Evolutionary conservation across 2,113 vertebrate species (phyloP).

Genomic region (Carollia perspicillata): DNA sequence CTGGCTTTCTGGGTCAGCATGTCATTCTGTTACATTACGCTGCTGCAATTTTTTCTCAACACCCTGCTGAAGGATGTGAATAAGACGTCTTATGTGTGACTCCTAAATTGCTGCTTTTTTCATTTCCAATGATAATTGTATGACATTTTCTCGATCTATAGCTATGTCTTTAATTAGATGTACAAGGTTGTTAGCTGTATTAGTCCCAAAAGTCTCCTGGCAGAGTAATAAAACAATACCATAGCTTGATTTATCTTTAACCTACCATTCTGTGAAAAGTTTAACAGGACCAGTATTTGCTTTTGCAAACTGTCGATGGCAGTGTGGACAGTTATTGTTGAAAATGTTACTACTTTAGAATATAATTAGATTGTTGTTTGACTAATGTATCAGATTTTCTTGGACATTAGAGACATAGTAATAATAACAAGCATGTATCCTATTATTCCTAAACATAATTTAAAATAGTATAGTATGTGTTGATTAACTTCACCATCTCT

Average conservation of each 20-base stretch:
- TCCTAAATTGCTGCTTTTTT: not conserved
- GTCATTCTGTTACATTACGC: not conserved
- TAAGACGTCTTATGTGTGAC: not conserved
- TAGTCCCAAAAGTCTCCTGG: not conserved
- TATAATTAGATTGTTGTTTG: constrained; percentile 27
- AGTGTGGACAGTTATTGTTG: not conserved
- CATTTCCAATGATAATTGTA: not conserved
- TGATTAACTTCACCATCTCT: not conserved
- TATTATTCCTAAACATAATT: not conserved
- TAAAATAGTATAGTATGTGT: not conserved
- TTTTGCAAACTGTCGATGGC: not conserved
- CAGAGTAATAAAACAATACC: not conserved
- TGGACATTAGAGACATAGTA: not conserved
- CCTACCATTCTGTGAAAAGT: not conserved
- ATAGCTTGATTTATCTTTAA: not conserved
- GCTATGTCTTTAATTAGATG: not conserved
- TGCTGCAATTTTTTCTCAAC: not conserved
- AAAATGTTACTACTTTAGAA: not conserved
- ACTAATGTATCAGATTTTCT: constrained; percentile 9
- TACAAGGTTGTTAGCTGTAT: not conserved
- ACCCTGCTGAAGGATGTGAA: not conserved
- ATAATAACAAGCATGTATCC: not conserved
- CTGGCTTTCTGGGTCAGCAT: not conserved
- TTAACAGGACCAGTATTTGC: not conserved
- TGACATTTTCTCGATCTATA: not conserved